Evolutionary conservation across 1,140 invertebrate species (phyloP), one percentile per base, ranked within the genome.

Genomic region (Heliconius nattereri): DNA sequence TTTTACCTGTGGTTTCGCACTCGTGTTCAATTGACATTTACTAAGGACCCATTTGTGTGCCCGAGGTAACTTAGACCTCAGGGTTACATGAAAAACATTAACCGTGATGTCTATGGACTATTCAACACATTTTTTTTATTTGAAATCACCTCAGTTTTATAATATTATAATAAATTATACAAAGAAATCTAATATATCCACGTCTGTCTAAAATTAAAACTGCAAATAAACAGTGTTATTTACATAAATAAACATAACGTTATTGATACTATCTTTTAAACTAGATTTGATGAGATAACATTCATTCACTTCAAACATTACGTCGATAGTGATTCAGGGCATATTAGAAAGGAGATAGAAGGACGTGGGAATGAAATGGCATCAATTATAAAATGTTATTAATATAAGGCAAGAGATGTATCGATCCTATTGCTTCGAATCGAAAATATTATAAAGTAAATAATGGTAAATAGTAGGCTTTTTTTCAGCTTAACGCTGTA

Each of bases 341-440:
- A 82, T 75, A 86, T 86, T 89, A 85, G 89, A 91, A 87, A 89
- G 88, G 88, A 85, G 83, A 81, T 79, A 79, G 86, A 89, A 90
- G 87, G 88, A 88, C 87, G 86, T 86, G 86, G 80, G 86, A 87
- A 87, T 66, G 81, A 80, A 81, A 85, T 84, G 79, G 79, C 74
- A 76, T 73, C 80, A 81, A 84, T 85, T 85, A 81, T 72, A 77
- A 78, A 77, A 70, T 75, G 75, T 81, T 78, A 76, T 71, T 78
- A 81, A 78, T 78, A 73, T 73, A 73, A 70, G n/a, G 23, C 26
- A 26, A 13, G 23, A 66, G 76, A 82, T 78, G 72, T 77, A 84
- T 88, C 85, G 84, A 81, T 49, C 80, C 54, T 26, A 60, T 60
- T 60, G 8, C 23, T 60, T 23, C 8, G 23, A 60, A 60, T 60